Conservation (phyloP, 1,140 invertebrate species). For the Spodoptera frugiperda region DNA sequence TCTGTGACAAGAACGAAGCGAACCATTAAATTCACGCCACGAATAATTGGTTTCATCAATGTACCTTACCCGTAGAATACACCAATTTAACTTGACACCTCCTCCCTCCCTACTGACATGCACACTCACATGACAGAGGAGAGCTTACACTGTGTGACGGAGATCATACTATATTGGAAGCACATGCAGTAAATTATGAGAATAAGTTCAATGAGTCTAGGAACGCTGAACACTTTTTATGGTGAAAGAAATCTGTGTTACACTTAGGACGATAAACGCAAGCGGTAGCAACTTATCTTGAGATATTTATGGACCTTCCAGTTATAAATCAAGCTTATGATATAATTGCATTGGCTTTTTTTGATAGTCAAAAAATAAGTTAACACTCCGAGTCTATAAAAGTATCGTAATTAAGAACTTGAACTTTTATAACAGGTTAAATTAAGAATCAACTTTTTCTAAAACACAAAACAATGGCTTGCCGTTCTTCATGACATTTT, state of each 20-base stretch:
- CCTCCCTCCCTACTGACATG: conserved; percentile 1
- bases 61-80: conserved; percentile 49
- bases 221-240: conserved; percentile 51
- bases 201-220: conserved; percentile 57
- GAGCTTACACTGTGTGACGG: conserved; percentile 13
- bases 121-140: conserved; percentile 5
- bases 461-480: not conserved
- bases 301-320: not conserved
- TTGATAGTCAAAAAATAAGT: not conserved
- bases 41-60: conserved; percentile 64
- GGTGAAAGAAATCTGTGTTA: conserved; percentile 51
- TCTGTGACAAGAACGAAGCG: conserved; percentile 52
- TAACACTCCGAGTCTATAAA: too few species aligned
- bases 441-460: not conserved
- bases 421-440: not conserved
- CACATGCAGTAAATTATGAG: conserved; percentile 47
- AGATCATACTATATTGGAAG: conserved; percentile 50
- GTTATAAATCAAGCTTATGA: not conserved
- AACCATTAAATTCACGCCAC: conserved; percentile 62
- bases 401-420: not conserved
- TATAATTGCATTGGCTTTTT: not conserved
- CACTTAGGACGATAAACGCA: conserved; percentile 13
- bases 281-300: conserved; percentile 10
- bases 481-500: conserved; percentile 9
- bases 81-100: conserved; percentile 49